phyloP scores from a whole-genome alignment of 92 coral and sea anemone genomes.

The Epizoanthus ramosus region DNA sequence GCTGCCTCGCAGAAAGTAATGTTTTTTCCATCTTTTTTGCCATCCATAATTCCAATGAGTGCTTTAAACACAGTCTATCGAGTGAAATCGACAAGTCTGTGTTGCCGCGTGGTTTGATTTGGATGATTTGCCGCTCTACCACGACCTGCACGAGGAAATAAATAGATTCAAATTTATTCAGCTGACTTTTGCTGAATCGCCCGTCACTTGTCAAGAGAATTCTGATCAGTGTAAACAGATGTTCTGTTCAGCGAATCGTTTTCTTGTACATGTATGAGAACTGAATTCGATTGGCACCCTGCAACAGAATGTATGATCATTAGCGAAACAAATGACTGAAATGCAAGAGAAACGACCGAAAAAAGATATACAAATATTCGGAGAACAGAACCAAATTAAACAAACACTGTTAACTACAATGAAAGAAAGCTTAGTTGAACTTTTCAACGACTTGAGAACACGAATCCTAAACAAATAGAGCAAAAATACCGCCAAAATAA shows the following conservation, averaged over 20 bases:
- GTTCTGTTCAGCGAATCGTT: neutral
- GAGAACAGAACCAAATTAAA: neutral
- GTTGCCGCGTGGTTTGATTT: slow-evolving; percentile 12
- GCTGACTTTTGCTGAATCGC: slow-evolving; percentile 43
- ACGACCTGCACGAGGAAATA: slow-evolving; percentile 4
- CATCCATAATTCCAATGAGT: neutral
- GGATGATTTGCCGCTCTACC: neutral
- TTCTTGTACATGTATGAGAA: neutral
- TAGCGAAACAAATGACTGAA: neutral
- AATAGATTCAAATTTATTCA: slow-evolving; percentile 42
- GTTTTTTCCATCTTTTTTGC: slow-evolving; percentile 28
- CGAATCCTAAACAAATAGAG: neutral
- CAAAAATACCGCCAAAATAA: neutral
- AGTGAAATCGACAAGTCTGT: neutral
- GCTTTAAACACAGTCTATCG: too few species aligned
- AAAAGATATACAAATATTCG: neutral
- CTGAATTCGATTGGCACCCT: neutral
- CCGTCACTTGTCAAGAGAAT: neutral
- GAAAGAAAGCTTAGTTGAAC: neutral
- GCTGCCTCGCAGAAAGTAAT: slow-evolving; percentile 39
- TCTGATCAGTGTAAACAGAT: slow-evolving; percentile 11
- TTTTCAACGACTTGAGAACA: neutral
- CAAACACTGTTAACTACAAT: neutral
- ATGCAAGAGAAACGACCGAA: neutral
- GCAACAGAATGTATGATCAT: slow-evolving; percentile 28